Percentiles rank a stretch among this genome's conserved stretches.
These are phyloP conservation scores for Pandion haliaetus DNA, from an alignment of 2,113 vertebrate genomes.

Conservation along the genomic window DNA sequence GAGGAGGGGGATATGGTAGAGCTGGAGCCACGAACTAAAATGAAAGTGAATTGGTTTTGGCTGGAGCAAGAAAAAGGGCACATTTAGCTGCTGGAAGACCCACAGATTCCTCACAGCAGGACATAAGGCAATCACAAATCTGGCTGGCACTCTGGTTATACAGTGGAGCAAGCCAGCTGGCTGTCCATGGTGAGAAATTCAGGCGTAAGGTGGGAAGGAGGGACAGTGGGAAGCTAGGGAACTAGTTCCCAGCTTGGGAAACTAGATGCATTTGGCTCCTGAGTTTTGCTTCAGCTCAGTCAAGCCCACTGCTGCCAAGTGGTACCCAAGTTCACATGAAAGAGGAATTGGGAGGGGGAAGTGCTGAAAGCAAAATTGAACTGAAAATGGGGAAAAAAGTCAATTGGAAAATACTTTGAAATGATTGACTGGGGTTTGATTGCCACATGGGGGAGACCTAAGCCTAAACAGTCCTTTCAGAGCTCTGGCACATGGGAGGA, in stretches of 20 bases:
- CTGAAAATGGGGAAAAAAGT: neutral
- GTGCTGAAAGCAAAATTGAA: neutral
- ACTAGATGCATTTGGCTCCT: neutral
- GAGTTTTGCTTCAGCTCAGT: neutral
- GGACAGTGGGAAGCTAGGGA: neutral
- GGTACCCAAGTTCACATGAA: neutral
- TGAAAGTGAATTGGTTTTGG: neutral
- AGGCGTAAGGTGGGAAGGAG: neutral
- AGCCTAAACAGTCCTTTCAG: neutral
- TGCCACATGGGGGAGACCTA: slow-evolving; percentile 30
- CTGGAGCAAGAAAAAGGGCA: neutral
- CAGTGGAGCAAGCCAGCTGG: neutral
- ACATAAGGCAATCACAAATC: neutral
- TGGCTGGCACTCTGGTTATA: neutral
- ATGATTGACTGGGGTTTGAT: neutral
- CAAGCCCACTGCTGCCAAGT: neutral
- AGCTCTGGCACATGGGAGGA: neutral
- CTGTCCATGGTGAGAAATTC: neutral
- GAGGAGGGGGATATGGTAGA: neutral
- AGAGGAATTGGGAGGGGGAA: neutral
- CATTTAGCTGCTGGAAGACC: neutral
- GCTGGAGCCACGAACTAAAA: neutral
- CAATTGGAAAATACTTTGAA: neutral
- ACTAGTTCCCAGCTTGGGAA: neutral
- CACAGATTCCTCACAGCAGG: neutral